phyloP scores from a whole-genome alignment of 2,797 vertebrate species.

The Gobio occitaniae region DNA sequence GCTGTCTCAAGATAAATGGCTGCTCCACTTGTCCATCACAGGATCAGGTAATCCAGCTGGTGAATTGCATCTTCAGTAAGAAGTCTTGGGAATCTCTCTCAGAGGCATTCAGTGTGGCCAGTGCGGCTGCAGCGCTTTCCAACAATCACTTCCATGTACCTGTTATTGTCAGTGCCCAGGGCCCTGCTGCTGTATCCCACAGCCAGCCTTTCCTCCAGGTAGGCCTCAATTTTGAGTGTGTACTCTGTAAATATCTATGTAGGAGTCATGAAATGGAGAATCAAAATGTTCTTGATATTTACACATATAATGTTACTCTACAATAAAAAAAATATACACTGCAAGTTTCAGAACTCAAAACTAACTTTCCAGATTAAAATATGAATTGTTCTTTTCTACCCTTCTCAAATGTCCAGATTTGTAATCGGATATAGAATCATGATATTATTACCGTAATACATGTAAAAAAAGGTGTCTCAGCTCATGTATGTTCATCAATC shows the following conservation, averaged over 20 bases:
- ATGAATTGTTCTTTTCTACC: not conserved
- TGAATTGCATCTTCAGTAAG: conserved; percentile 96
- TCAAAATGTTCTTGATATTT: not conserved
- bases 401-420: not conserved
- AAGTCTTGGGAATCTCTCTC: conserved; percentile 92
- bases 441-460: not conserved
- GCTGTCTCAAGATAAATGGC: not conserved
- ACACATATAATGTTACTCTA: not conserved
- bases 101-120: conserved; percentile 92
- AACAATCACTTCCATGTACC: conserved; percentile 93
- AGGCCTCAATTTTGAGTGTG: conserved; percentile 25
- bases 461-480: not conserved
- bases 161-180: conserved; percentile 83
- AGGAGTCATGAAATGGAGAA: not conserved
- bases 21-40: conserved; percentile 64
- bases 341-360: not conserved
- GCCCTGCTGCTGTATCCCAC: conserved; percentile 88
- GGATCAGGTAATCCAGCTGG: conserved; percentile 96
- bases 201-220: conserved; percentile 91
- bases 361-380: not conserved
- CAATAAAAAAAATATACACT: not conserved
- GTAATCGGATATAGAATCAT: not conserved
- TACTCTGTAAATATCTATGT: not conserved
- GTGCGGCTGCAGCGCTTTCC: conserved; percentile 86
- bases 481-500: not conserved